Evolutionary conservation across 1,140 invertebrate species (phyloP).

Genomic region (Aphelinus atriplicis): DNA sequence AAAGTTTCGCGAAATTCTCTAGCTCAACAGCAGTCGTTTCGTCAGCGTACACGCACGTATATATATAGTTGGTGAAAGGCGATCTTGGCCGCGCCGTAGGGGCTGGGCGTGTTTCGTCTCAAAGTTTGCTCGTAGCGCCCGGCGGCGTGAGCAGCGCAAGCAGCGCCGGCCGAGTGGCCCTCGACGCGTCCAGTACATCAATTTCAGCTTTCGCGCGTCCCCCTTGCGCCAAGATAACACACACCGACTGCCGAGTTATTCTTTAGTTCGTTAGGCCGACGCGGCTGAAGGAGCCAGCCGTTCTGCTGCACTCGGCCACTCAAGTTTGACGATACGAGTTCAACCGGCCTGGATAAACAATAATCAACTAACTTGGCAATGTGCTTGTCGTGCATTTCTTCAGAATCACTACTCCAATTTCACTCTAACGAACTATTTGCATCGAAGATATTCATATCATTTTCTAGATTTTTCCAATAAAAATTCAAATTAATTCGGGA

Average conservation of each 20-base stretch:
- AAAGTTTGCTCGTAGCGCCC: background rate
- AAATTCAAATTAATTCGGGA: too few species aligned
- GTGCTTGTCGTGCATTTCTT: too few species aligned
- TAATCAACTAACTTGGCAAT: too few species aligned
- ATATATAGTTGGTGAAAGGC: constrained; percentile 4
- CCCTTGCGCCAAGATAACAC: constrained; percentile 21
- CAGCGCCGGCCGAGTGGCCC: constrained; percentile 2
- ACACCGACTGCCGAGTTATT: constrained; percentile 57
- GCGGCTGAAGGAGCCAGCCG: constrained; percentile 14
- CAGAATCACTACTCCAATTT: too few species aligned
- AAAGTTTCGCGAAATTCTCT: too few species aligned
- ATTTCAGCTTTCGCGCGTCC: constrained; percentile 55
- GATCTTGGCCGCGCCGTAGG: background rate
- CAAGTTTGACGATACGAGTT: too few species aligned
- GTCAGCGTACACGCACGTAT: background rate
- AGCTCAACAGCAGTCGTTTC: background rate
- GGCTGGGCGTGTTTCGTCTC: background rate
- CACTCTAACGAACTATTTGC: too few species aligned
- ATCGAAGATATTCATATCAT: too few species aligned
- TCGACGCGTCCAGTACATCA: constrained; percentile 56
- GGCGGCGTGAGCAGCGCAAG: background rate
- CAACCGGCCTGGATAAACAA: too few species aligned
- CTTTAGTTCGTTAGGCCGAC: constrained; percentile 61
- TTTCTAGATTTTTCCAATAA: too few species aligned
- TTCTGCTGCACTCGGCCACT: too few species aligned